Base-by-base conservation (phyloP, 2,113 vertebrate species). In the Acanthisitta chloris region DNA sequence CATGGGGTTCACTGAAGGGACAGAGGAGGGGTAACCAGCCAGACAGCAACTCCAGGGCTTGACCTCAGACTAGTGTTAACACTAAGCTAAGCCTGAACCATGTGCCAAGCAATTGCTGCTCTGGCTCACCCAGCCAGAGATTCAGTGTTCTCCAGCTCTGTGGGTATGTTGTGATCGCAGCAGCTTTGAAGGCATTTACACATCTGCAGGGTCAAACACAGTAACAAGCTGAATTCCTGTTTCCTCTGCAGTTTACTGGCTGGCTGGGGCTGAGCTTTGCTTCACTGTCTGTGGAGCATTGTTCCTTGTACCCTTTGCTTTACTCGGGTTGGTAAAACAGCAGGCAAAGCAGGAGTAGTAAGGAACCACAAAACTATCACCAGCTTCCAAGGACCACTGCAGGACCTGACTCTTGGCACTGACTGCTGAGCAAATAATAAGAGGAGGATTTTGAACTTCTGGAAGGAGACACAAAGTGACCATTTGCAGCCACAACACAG, bases 171-270 rank as follows among this genome's bases (percentile, higher is more conserved):
- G n/a, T 34, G n/a, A 76, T 23, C 29, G 43, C 3, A 6, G 42
- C 40, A 58, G 52, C 78, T 52, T 2, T 59, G 45, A 34, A 34
- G 52, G 34, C 33, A 34, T 14, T 25, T 48, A 52, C 17, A 4
- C 1, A 4, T 1, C 3, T 6, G 13, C 24, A 20, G 3, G 55
- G 42, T 29, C 46, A 17, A 24, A 23, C 6, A 10, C 8, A 10
- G 4, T 92, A 52, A 92, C 3, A 0, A 19, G 12, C 8, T 17
- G 2, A 8, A 8, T 36, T 81, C 65, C 87, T 48, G 21, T 92
- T 96, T 77, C 51, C 61, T 88, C 97, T 94, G 25, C 98, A 99
- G 99, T 98, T 71, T 99, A 99, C 96, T 99, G 99, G 99, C 97
- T 99, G 95, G 98, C 98, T 1, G 99, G 99, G 67, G 98, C 98